phyloP scores from a whole-genome alignment of 2,888 invertebrate species.

The Physocephala rufipes region DNA sequence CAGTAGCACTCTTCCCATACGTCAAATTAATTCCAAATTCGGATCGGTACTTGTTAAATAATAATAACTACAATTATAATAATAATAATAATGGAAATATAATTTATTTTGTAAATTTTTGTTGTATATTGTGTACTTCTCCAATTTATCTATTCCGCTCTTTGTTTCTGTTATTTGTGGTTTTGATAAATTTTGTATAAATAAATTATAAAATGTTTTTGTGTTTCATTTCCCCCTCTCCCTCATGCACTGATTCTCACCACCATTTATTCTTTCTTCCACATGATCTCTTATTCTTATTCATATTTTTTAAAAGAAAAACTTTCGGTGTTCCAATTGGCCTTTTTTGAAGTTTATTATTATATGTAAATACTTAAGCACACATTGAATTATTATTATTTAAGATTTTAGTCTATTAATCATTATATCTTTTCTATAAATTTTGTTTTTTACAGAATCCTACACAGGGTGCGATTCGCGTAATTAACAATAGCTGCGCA shows the following conservation, averaged over 20 bases:
- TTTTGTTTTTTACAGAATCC: conserved; percentile 66
- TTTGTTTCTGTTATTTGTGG: conserved; percentile 15
- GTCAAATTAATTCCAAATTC: conserved; percentile 49
- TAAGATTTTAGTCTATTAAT: background rate
- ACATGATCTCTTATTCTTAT: conserved; percentile 33
- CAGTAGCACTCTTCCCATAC: conserved; percentile 52
- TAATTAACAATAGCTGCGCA: conserved; percentile 46
- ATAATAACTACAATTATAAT: background rate
- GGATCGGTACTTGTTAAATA: conserved; percentile 50
- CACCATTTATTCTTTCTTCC: background rate
- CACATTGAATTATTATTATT: too few relatives aligned
- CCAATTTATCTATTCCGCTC: conserved; percentile 4
- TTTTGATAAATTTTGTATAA: conserved; percentile 12
- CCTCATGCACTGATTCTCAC: background rate
- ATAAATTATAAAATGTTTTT: conserved; percentile 23
- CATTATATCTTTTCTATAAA: too few relatives aligned
- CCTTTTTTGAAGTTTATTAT: conserved; percentile 2
- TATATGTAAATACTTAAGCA: background rate
- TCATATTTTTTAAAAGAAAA: conserved; percentile 28
- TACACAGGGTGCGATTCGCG: conserved; percentile 66
- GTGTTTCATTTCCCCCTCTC: conserved; percentile 24
- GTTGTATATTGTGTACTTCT: conserved; percentile 26
- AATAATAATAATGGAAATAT: too few relatives aligned
- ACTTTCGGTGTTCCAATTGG: conserved; percentile 11
- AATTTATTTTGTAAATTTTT: conserved; percentile 35